phyloP scores from a whole-genome alignment of 2,888 invertebrate species.

The Pimpla rufipes region DNA sequence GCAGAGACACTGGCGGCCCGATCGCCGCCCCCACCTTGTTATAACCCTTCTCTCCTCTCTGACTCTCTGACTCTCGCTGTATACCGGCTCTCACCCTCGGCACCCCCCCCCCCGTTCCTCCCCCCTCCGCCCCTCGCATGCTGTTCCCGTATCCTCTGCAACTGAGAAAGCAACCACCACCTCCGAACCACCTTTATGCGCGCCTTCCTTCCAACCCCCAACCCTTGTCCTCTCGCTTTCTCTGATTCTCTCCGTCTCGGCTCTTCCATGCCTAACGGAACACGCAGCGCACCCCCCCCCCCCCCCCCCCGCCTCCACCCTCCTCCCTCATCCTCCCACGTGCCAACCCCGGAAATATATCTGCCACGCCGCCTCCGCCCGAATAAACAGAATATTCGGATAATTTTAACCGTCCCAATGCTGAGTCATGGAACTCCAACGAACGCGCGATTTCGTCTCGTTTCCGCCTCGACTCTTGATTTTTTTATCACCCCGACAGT shows the following conservation, averaged over 20 bases:
- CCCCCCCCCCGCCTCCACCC: not conserved
- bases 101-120: conserved; percentile 62
- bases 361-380: conserved; percentile 70
- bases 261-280: conserved; percentile 83
- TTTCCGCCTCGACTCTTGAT: conserved; percentile 51
- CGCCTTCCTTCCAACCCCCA: conserved; percentile 71
- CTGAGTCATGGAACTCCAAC: conserved; percentile 58
- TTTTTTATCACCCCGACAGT: conserved; percentile 36
- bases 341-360: conserved; percentile 61
- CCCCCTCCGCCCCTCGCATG: conserved; percentile 66
- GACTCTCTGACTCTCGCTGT: conserved; percentile 72
- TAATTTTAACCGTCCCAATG: conserved; percentile 79
- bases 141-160: conserved; percentile 39
- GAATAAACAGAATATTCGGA: conserved; percentile 84
- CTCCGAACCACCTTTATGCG: conserved; percentile 73
- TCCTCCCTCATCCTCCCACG: not conserved
- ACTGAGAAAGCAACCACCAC: conserved; percentile 64
- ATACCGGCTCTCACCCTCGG: conserved; percentile 7
- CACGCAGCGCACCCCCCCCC: conserved; percentile 85
- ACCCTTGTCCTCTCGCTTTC: conserved; percentile 81
- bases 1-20: conserved; percentile 83
- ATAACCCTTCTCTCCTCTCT: conserved; percentile 76
- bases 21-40: conserved; percentile 79
- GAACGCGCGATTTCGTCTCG: conserved; percentile 62
- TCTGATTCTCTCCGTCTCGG: conserved; percentile 84